These are phyloP conservation scores for Phocoena phocoena DNA, from an alignment of 2,113 vertebrate genomes.

Conservation along the genomic window DNA sequence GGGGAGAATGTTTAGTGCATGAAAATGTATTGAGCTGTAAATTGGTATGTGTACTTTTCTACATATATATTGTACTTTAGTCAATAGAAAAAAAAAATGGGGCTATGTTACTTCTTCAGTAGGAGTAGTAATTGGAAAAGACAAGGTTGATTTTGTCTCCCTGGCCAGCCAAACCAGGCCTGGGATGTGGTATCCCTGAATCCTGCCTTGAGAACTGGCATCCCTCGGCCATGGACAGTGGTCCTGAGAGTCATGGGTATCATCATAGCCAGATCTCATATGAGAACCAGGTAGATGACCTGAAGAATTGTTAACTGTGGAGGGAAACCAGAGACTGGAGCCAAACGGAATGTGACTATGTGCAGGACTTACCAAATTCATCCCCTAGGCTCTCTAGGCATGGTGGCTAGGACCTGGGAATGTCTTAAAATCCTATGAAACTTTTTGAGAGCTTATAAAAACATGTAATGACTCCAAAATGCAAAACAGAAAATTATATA, in stretches of 20 bases:
- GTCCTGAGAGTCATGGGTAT: neutral
- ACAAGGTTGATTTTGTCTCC: neutral
- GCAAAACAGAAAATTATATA: slow-evolving; percentile 12
- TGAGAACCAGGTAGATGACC: neutral
- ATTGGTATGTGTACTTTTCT: neutral
- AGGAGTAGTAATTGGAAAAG: neutral
- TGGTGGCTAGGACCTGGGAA: neutral
- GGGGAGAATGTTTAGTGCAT: neutral
- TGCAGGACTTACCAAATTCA: neutral
- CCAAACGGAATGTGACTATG: neutral
- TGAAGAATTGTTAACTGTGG: neutral
- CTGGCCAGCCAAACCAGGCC: neutral
- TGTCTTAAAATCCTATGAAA: neutral
- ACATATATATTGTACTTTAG: neutral
- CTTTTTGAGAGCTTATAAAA: neutral
- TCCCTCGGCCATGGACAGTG: rapidly evolving
- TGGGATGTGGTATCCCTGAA: neutral
- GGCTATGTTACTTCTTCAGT: neutral
- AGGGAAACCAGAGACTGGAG: neutral
- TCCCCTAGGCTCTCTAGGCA: neutral
- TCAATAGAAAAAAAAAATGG: neutral
- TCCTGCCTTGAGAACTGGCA: neutral
- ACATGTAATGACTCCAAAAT: neutral
- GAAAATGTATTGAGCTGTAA: neutral
- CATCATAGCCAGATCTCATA: neutral